Evolutionary conservation across 2,888 invertebrate genomes (phyloP), one percentile per base, ranked within the genome.

Genomic region (Pterostichus niger): DNA sequence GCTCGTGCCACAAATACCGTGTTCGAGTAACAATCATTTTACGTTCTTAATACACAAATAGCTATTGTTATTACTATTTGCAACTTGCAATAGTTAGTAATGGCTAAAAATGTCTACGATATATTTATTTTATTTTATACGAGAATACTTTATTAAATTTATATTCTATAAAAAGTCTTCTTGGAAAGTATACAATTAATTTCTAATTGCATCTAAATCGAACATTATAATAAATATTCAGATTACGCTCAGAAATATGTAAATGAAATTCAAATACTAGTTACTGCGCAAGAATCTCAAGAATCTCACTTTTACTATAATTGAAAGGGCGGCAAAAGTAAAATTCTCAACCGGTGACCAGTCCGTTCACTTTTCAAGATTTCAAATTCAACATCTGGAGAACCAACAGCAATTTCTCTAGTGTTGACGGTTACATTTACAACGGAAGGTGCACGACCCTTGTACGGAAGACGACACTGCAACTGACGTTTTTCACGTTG

Each of bases 251-350:
- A 31, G 35, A 35, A 64, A 64, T 44, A 71, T 71, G 40, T 44
- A 71, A 71, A 71, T 71, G 17, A 44, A 40, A 44, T 71, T 71
- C 68, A 71, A 44, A 15, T 71, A 44, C 68, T 71, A 15, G 17
- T 44, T 4, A 71, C 44, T 71, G 40, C 31, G 35, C 31, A 59
- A 64, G 64, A 64, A 64, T 64, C 35, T 35, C 64, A 64, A 64
- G 68, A 71, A 71, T 71, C 44, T 71, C 15, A 71, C 68, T 71
- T 71, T 71, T 71, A 71, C 68, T 71, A 17, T 71, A 71, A 71
- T 71, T 71, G 68, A 71, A 71, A 71, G 68, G 68, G 68, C 68
- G 68, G 10, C 40, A 7, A 71, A 7, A 40, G 15, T 6, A 56
- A 17, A 56, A 56, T 56, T 56, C 56, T 17, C 17, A 13, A 15